Base-by-base conservation (phyloP, 2,797 vertebrate species). In the Emydoidea blandingii region DNA sequence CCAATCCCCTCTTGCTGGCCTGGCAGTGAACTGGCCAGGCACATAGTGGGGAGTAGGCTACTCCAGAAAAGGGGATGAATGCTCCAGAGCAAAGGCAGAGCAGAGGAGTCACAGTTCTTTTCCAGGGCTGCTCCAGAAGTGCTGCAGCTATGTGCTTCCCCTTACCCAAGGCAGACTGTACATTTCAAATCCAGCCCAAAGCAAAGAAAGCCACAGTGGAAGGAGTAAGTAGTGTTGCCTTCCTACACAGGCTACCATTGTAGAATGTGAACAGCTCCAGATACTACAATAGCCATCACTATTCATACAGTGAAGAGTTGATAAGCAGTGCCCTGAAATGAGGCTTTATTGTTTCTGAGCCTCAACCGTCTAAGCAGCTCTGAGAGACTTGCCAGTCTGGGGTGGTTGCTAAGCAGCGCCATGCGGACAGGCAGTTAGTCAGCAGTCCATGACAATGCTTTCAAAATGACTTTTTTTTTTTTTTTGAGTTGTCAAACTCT, bases 331-430 rank as follows among this genome's bases (percentile, higher is more conserved):
- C 78, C 1, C 18, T 86, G 79, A 89, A 94, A 87, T 44, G 0
- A 47, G 41, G 5, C 12, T 37, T 85, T 91, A 79, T 59, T 76
- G 5, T 82, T 91, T 81, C 44, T 87, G 49, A 87, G 8, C 4
- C 1, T 4, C 31, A 72, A 52, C 2, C 81, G 54, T 89, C 59
- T 79, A 68, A 80, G 31, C 5, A 0, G 12, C 12, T 83, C 4
- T 82, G 37, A 12, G 44, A 37, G 29, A 6, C 4, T 89, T 87
- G 88, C 53, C 21, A 37, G 27, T 89, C 88, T 79, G 83, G 72
- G 29, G 41, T 14, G 83, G 87, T 93, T 93, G 91, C 72, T 94
- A 95, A 89, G 92, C 65, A 93, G 86, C 31, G 31, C 68, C 10
- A n/a, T 41, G 29, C 81, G 37, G 54, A 76, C 27, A 76, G 53